Evolutionary conservation across 2,888 invertebrate species (phyloP), one percentile per base, ranked within the genome.

Genomic region (Callyntrura sp.): DNA sequence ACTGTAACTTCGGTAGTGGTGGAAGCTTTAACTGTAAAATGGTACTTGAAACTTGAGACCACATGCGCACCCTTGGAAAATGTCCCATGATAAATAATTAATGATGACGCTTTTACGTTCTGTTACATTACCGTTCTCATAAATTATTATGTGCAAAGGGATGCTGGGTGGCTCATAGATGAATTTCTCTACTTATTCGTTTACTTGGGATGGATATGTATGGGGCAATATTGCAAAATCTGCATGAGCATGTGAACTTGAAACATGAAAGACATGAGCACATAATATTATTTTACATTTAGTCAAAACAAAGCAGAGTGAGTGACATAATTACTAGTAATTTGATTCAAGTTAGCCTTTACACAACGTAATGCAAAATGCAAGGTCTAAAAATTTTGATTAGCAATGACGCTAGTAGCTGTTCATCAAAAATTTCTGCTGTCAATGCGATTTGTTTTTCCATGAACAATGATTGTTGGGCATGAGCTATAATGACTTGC

Each of bases 21-120:
- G 12, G 55, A 55, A 14, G 51, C 2, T 51, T 14, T 51, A 51
- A 14, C 2, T 17, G 5, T 57, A n/a, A n/a, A n/a, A n/a, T n/a
- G n/a, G 5, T 14, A 55, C 57, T 57, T 62, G 60, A 62, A 11
- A 20, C 70, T 28, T 25, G 43, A 70, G 43, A 70, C 43, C 5
- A 45, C 43, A 70, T 17, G 43, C 23, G 14, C 35, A 73, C 51
- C 73, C 73, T 73, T 73, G 73, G 73, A 73, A 73, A 51, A 48
- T 48, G 73, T 73, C 73, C 14, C 73, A 73, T 73, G 73, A 73
- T 73, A 73, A 73, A 73, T 73, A 73, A 73, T 73, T 73, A 73
- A 48, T 73, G 73, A 73, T 45, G 14, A 70, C n/a, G 70, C 14
- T 43, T 43, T 28, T 68, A 28, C 17, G 70, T 20, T 73, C 73